Base-by-base conservation (phyloP, 2,113 vertebrate species). In the Elgaria multicarinata region DNA sequence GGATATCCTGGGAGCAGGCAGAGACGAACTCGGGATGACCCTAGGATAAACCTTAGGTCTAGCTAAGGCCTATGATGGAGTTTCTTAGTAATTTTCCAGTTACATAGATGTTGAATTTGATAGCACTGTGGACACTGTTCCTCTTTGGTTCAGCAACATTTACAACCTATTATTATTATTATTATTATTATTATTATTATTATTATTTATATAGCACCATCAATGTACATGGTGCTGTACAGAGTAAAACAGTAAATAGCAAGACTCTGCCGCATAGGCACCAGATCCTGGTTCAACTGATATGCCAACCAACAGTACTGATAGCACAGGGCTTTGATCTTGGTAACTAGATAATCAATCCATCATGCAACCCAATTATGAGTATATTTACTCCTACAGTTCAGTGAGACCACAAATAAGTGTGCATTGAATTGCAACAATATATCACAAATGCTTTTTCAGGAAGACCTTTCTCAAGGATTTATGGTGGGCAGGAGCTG, bases 401-500 rank as follows among this genome's bases (percentile, higher is more conserved):
- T 72, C 18, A 4, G 39, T 55, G 50, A 55, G 69, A 74, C 69
- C 33, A 28, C 46, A 84, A 85, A n/a, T 18, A 31, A 72, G 36
- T 58, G 50, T 74, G 83, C 46, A 85, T 55, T 53, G 69, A 50
- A 74, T 74, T 72, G 69, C 53, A 74, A 85, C 33, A 85, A 50
- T 85, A 85, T 85, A 74, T 85, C 83, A 74, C 53, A 50, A 85
- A 53, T 74, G 83, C 46, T 74, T 46, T 85, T 74, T 85, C 83
- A 72, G 50, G 50, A 55, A n/a, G 69, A 72, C 69, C n/a, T 85
- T 85, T 74, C 83, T 74, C 44, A 31, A 26, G 71, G 69, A 85
- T 85, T 85, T 85, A 85, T 85, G n/a, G 83, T 85, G 69, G 83
- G 83, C 72, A 69, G n/a, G 53, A 85, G 50, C 71, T 85, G 83